Conservation (phyloP, 1,140 invertebrate genomes). For the Leptoteleia sp. region DNA sequence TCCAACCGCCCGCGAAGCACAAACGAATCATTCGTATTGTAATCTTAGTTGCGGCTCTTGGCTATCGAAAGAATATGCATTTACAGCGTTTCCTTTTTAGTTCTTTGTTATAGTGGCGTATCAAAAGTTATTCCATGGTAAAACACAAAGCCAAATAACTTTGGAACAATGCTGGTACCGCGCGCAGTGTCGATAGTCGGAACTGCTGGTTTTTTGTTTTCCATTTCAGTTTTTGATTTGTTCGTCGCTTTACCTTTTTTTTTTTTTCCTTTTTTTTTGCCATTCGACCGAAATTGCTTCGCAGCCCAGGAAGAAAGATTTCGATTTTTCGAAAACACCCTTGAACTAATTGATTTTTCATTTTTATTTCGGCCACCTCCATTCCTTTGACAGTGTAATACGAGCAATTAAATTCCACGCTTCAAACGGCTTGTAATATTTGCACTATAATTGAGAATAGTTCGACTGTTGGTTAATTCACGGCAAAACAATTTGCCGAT, state of each 20-base stretch:
- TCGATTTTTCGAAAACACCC: neutral
- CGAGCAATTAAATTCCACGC: slow-evolving; percentile 42
- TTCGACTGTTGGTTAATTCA: slow-evolving; percentile 1
- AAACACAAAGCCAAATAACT: slow-evolving; percentile 19
- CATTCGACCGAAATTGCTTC: no score
- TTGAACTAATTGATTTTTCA: neutral
- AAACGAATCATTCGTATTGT: slow-evolving; percentile 59
- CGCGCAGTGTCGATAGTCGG: neutral
- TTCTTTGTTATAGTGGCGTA: neutral
- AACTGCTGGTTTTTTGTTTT: no score
- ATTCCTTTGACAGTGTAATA: slow-evolving; percentile 17
- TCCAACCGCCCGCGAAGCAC: slow-evolving; percentile 34
- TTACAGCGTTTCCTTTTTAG: slow-evolving; percentile 4
- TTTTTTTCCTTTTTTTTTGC: no score
- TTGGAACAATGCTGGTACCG: slow-evolving; percentile 10
- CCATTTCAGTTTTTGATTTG: no score
- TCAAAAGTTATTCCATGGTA: neutral
- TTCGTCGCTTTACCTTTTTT: no score
- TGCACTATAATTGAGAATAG: neutral
- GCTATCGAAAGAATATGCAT: slow-evolving; percentile 18
- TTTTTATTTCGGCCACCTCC: neutral
- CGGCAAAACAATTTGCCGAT: slow-evolving; percentile 8
- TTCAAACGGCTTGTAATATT: slow-evolving; percentile 4
- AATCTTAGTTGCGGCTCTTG: slow-evolving; percentile 8
- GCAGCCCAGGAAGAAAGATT: neutral